Evolutionary conservation across 2,888 invertebrate genomes (phyloP), one percentile per base, ranked within the genome.

Genomic region (Cyclophora albipunctata): DNA sequence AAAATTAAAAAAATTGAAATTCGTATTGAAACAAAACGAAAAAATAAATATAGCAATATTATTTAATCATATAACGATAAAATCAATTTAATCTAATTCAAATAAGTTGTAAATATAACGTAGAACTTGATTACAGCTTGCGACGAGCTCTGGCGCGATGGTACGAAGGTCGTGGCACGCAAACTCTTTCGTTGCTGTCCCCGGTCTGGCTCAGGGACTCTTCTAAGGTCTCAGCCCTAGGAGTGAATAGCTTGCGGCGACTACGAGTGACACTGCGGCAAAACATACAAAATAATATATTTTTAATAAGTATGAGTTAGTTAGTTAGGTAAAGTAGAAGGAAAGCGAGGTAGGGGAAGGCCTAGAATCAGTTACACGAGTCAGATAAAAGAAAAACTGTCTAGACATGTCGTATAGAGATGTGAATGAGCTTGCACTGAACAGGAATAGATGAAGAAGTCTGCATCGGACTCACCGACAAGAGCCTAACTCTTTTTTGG

Each of bases 181-280:
- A 60, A 3, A 84, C 33, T 0, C 77, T 69, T 47, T 83, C 84
- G 52, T 53, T 62, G 63, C 81, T 82, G 58, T 78, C 81, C 0
- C 72, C 81, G 0, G 71, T 54, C 5, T 64, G 62, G 3, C 54
- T 55, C 7, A 62, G 48, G 0, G 76, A 77, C 54, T 87, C 87
- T 7, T 87, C 86, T 3, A 86, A 58, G 0, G 86, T 81, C 59
- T 89, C 89, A 0, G 78, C 81, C 5, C 86, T 76, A 0, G 88
- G 87, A 2, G 89, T 86, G 69, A 85, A 89, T 50, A 89, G 60
- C 64, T 89, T 89, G 4, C 89, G 75, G 0, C 88, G 81, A 53
- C 85, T 86, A 3, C 87, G 77, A 0, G 72, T 73, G 6, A 83
- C 69, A 42, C 85, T 84, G 67, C 0, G 20, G 20, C 20, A 20